These are phyloP conservation scores for Leptopterna dolabrata DNA, from an alignment of 2,888 invertebrate species.

Conservation along the genomic window DNA sequence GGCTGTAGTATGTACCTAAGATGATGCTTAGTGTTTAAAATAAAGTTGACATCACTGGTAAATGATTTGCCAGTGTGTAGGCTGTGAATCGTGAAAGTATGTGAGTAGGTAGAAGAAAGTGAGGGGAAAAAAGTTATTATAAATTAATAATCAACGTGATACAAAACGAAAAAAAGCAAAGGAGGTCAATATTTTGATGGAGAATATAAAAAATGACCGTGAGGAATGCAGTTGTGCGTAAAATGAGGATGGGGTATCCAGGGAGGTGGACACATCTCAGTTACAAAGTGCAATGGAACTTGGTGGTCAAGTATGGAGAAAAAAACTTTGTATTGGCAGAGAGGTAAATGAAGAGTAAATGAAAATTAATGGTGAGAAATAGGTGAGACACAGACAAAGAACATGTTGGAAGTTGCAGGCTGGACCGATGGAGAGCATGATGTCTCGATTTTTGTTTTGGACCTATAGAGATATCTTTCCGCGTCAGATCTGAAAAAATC, in stretches of 20 bases:
- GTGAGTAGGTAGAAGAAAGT: too few species aligned
- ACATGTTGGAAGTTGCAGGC: constrained; percentile 41
- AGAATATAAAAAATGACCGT: neutral
- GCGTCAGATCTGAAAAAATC: constrained; percentile 49
- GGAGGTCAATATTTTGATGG: neutral
- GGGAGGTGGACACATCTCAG: neutral
- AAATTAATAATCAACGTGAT: too few species aligned
- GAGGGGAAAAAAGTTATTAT: too few species aligned
- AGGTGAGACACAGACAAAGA: constrained; percentile 26
- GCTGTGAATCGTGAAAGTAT: too few species aligned
- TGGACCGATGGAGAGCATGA: constrained; percentile 31
- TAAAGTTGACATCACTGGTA: too few species aligned
- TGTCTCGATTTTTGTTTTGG: constrained; percentile 31
- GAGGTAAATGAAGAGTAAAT: neutral
- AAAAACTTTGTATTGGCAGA: neutral
- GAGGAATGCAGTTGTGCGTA: neutral
- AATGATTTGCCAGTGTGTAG: too few species aligned
- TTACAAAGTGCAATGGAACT: neutral
- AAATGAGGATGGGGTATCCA: neutral
- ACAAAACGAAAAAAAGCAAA: neutral
- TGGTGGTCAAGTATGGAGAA: constrained; percentile 26
- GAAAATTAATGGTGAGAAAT: neutral
- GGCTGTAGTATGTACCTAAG: too few species aligned
- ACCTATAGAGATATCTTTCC: constrained; percentile 43
- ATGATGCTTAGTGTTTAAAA: too few species aligned